These are phyloP conservation scores for Agrotis puta DNA, from an alignment of 2,888 invertebrate genomes.

Conservation along the genomic window DNA sequence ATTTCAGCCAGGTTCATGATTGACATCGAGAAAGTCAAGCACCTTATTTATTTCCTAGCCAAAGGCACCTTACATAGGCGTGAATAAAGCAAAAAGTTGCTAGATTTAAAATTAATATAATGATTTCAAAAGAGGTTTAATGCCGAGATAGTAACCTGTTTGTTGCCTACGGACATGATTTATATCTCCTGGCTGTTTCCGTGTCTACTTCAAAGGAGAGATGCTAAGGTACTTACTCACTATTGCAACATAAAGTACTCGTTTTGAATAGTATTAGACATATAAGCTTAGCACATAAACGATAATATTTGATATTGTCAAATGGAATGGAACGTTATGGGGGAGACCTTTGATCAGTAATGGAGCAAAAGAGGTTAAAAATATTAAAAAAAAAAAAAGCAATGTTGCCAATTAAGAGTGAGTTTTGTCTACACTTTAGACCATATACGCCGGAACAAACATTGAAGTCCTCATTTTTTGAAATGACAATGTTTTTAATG, in stretches of 20 bases:
- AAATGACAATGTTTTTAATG: too few species aligned
- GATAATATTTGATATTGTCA: not conserved
- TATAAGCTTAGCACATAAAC: not conserved
- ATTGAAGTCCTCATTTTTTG: too few species aligned
- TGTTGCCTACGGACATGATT: conserved; percentile 51
- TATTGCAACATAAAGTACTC: conserved; percentile 31
- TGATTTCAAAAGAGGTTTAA: conserved; percentile 57
- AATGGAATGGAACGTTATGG: too few species aligned
- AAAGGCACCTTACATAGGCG: conserved; percentile 6
- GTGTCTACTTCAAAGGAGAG: conserved; percentile 41
- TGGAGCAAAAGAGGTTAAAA: too few species aligned
- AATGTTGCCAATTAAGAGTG: not conserved
- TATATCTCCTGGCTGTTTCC: conserved; percentile 56
- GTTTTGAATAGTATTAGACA: not conserved
- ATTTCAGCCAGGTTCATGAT: not conserved
- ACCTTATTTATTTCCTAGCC: not conserved
- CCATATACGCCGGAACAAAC: too few species aligned
- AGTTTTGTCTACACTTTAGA: too few species aligned
- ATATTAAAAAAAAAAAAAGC: not conserved
- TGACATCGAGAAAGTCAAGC: conserved; percentile 15
- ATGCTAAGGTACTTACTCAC: conserved; percentile 15
- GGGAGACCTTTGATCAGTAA: too few species aligned
- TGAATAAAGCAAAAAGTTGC: conserved; percentile 31
- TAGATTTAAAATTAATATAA: conserved; percentile 31
- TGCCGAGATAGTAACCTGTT: conserved; percentile 56